Evolutionary conservation across 2,797 vertebrate genomes (phyloP).

Genomic region (Phoeniculus purpureus): DNA sequence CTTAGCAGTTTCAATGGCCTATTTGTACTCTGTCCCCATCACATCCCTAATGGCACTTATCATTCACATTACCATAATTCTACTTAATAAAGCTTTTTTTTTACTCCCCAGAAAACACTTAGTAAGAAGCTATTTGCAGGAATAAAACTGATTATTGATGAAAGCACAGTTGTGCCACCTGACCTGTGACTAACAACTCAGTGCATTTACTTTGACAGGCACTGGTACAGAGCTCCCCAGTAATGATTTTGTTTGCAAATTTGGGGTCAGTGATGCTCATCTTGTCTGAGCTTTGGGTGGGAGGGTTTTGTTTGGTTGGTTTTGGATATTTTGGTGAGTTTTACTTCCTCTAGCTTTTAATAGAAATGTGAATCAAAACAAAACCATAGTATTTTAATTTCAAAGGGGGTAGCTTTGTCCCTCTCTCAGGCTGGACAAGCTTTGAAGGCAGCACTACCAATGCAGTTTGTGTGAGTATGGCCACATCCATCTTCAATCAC

Average conservation of each 20-base stretch:
- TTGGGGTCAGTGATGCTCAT: neutral
- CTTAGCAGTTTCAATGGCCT: neutral
- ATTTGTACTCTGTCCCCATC: neutral
- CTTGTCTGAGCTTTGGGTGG: neutral
- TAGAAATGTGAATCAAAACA: neutral
- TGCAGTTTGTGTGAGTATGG: neutral
- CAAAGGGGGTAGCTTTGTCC: neutral
- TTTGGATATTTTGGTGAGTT: neutral
- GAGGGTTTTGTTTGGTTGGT: too few relatives aligned
- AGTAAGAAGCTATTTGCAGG: neutral
- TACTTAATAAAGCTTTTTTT: neutral
- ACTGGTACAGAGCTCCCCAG: neutral
- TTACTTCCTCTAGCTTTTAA: neutral
- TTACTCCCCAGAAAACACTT: neutral
- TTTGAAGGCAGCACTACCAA: neutral
- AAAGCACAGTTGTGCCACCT: neutral
- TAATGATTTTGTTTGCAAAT: neutral
- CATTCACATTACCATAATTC: slow-evolving; percentile 13
- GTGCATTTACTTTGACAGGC: neutral
- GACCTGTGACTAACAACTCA: neutral
- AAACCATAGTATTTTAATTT: neutral
- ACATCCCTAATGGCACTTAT: neutral
- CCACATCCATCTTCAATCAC: neutral
- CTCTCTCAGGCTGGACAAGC: neutral
- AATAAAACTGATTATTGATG: neutral